Conservation (phyloP, 2,797 vertebrate species). For the Valencia hispanica region DNA sequence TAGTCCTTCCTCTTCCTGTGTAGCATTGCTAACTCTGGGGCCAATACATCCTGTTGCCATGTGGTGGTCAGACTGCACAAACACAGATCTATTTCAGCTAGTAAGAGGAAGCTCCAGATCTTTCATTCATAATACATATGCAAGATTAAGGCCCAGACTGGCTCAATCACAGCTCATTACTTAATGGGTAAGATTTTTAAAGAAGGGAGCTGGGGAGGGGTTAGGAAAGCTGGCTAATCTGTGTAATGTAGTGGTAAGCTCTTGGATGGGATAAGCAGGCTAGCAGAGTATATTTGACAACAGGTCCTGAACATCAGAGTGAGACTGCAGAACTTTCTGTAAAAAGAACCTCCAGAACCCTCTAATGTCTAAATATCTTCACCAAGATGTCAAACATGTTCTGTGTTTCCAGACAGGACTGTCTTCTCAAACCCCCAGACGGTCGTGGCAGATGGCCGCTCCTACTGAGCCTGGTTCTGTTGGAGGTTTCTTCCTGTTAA, state of each 20-base stretch:
- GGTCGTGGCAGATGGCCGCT: too few species aligned
- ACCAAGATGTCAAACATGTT: background rate
- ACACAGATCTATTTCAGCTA: background rate
- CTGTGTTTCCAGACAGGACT: slow-evolving; percentile 10
- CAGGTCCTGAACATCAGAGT: slow-evolving; percentile 71
- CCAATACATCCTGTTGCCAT: too few species aligned
- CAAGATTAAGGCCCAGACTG: slow-evolving; percentile 17
- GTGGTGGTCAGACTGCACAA: background rate
- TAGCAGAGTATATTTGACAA: slow-evolving; percentile 44
- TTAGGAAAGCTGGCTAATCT: slow-evolving; percentile 67
- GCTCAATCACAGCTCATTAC: slow-evolving; percentile 52
- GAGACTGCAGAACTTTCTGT: slow-evolving; percentile 34
- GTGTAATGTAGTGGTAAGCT: slow-evolving; percentile 62
- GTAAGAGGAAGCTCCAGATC: background rate
- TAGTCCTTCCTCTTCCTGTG: background rate
- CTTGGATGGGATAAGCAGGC: slow-evolving; percentile 37
- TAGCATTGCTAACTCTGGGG: background rate
- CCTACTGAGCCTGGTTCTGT: too few species aligned
- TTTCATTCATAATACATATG: background rate
- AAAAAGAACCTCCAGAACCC: slow-evolving; percentile 26
- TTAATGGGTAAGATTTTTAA: slow-evolving; percentile 58
- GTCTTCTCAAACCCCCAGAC: too few species aligned
- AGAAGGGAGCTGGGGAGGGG: slow-evolving; percentile 42
- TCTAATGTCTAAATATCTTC: slow-evolving; percentile 21
- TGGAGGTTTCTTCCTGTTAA: too few species aligned